These are phyloP conservation scores for Varecia variegata DNA, from an alignment of 2,797 vertebrate species.

Conservation along the genomic window DNA sequence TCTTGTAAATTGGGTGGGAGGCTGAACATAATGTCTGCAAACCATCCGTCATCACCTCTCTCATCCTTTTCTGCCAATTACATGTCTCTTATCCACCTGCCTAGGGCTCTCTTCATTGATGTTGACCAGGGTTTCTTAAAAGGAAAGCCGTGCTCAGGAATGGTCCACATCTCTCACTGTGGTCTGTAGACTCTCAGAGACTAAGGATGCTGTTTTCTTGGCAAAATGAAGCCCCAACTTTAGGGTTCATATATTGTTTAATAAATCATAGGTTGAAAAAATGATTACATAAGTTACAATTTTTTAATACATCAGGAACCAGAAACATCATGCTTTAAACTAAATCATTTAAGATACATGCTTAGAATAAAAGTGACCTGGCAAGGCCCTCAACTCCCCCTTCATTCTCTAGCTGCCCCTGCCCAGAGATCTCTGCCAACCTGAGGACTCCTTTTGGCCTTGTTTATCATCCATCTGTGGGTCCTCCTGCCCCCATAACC, in stretches of 20 bases:
- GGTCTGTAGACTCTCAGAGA: background rate
- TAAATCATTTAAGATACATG: background rate
- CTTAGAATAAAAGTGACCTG: background rate
- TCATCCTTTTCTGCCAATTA: background rate
- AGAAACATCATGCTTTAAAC: constrained; percentile 5
- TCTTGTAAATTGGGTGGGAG: background rate
- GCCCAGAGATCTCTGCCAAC: background rate
- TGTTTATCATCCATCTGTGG: background rate
- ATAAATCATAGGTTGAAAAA: background rate
- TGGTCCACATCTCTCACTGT: background rate
- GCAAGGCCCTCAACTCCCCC: background rate
- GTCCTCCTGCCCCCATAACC: background rate
- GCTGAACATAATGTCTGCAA: background rate
- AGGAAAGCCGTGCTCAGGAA: background rate
- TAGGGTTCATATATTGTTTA: background rate
- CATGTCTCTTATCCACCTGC: background rate
- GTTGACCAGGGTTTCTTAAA: background rate
- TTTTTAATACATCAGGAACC: background rate
- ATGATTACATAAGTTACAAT: background rate
- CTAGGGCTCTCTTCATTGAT: background rate
- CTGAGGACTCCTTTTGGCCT: background rate
- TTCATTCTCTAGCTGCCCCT: background rate
- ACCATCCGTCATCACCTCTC: background rate
- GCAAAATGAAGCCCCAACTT: background rate
- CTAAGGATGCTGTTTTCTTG: background rate